Evolutionary conservation across 2,113 vertebrate genomes (phyloP).

Genomic region (Callipepla squamata): DNA sequence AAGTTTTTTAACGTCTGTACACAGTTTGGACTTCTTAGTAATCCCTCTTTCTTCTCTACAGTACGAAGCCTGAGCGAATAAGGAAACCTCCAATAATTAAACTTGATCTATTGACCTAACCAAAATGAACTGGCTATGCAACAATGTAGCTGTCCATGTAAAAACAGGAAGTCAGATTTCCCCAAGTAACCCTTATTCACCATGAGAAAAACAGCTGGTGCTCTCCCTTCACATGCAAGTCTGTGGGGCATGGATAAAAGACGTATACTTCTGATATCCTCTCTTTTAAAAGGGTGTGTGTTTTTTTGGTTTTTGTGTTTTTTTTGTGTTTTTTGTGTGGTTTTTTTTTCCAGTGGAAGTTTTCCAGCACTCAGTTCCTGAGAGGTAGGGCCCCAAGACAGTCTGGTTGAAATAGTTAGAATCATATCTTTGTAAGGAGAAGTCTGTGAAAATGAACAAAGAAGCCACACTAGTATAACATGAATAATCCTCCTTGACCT

Average conservation of each 20-base stretch:
- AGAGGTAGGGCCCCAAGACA: constrained; percentile 65
- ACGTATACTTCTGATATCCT: constrained; percentile 80
- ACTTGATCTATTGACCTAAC: constrained; percentile 79
- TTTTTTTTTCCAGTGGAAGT: constrained; percentile 70
- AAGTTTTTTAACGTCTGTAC: constrained; percentile 34
- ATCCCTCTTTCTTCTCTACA: constrained; percentile 47
- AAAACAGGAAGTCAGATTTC: constrained; percentile 87
- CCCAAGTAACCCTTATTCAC: constrained; percentile 83
- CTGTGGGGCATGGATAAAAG: constrained; percentile 79
- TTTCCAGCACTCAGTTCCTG: constrained; percentile 74
- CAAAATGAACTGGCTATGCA: constrained; percentile 81
- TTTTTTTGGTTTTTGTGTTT: constrained; percentile 15
- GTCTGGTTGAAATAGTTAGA: constrained; percentile 74
- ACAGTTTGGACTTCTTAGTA: constrained; percentile 29
- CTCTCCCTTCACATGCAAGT: constrained; percentile 72
- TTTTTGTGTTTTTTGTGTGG: rapidly evolving
- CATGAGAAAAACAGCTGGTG: constrained; percentile 86
- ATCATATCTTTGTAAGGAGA: constrained; percentile 63
- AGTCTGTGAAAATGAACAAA: constrained; percentile 66
- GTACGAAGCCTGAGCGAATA: constrained; percentile 38
- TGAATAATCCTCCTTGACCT: constrained; percentile 64
- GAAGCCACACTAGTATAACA: constrained; percentile 60
- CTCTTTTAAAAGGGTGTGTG: constrained; percentile 72
- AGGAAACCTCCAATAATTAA: constrained; percentile 80
- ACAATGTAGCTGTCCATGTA: constrained; percentile 80